Evolutionary conservation across 64 coral and sea anemone genomes (phyloP).

Genomic region (Acropora yongei): DNA sequence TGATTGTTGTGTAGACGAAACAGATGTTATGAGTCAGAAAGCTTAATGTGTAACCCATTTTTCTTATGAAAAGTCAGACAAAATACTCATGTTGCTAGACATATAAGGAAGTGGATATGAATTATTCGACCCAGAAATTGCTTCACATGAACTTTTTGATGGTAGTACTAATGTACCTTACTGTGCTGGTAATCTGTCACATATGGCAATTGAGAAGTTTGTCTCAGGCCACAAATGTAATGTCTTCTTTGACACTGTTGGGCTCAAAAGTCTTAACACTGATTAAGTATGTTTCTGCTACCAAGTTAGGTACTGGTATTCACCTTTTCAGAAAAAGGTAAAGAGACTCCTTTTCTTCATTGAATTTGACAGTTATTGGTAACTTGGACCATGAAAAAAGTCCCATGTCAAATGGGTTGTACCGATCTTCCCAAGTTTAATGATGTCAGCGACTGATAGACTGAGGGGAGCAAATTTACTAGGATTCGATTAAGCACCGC

Average conservation of each 20-base stretch:
- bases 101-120: slow-evolving; percentile 48
- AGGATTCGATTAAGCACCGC: no score
- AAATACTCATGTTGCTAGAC: slow-evolving; percentile 39
- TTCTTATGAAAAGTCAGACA: slow-evolving; percentile 55
- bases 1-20: slow-evolving; percentile 22
- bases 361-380: slow-evolving; percentile 46
- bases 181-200: slow-evolving; percentile 49
- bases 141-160: slow-evolving; percentile 39
- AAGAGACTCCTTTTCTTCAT: slow-evolving; percentile 37
- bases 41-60: slow-evolving; percentile 47
- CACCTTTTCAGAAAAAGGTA: slow-evolving; percentile 7
- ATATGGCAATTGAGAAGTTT: slow-evolving; percentile 49
- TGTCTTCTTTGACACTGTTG: slow-evolving; percentile 30
- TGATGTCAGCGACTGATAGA: slow-evolving; percentile 72
- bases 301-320: neutral
- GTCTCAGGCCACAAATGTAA: slow-evolving; percentile 35
- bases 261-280: neutral
- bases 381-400: slow-evolving; percentile 71
- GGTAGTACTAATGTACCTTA: slow-evolving; percentile 31
- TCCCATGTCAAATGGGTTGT: slow-evolving; percentile 35
- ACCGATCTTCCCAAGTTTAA: slow-evolving; percentile 65
- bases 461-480: neutral
- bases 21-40: slow-evolving; percentile 25
- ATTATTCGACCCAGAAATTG: slow-evolving; percentile 65
- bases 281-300: neutral